Percentiles rank a stretch among this genome's conserved stretches.
These are phyloP conservation scores for Montipora foliosa DNA, from an alignment of 64 coral and sea anemone species.

Conservation along the genomic window DNA sequence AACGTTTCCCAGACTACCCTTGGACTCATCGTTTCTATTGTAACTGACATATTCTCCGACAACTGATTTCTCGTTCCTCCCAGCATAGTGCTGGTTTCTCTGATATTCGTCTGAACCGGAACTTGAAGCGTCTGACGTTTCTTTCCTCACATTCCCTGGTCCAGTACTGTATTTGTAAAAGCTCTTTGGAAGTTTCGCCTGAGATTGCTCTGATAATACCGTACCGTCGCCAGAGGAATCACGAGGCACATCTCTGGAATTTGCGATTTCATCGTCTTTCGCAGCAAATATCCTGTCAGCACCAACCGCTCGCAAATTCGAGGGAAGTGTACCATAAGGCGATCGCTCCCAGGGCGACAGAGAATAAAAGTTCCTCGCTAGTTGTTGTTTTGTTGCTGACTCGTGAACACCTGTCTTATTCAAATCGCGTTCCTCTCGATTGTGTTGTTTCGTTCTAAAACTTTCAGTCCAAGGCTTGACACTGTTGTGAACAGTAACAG, in stretches of 20 bases:
- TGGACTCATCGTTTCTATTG: slow-evolving; percentile 74
- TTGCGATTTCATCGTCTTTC: slow-evolving; percentile 9
- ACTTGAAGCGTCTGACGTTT: background rate
- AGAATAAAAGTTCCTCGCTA: slow-evolving; percentile 14
- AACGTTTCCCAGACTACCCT: slow-evolving; percentile 31
- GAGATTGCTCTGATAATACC: background rate
- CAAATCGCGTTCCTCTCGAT: slow-evolving; percentile 29
- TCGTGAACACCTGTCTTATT: slow-evolving; percentile 22
- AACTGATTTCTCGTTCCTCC: slow-evolving; percentile 87
- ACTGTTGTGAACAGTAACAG: background rate
- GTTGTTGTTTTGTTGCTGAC: background rate
- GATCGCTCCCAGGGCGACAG: background rate
- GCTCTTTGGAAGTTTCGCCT: background rate
- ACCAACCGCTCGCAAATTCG: background rate
- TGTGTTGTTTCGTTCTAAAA: slow-evolving; percentile 23
- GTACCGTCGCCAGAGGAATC: slow-evolving; percentile 17
- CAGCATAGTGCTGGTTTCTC: slow-evolving; percentile 39
- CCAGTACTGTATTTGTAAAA: background rate
- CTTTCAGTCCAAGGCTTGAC: slow-evolving; percentile 21
- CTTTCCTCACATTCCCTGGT: background rate
- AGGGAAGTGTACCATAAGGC: background rate
- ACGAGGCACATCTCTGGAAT: slow-evolving; percentile 1
- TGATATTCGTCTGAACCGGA: background rate
- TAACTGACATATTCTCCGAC: slow-evolving; percentile 83
- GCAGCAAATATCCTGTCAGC: background rate